Base-by-base conservation (phyloP, 2,113 vertebrate species). In the Alethe diademata region DNA sequence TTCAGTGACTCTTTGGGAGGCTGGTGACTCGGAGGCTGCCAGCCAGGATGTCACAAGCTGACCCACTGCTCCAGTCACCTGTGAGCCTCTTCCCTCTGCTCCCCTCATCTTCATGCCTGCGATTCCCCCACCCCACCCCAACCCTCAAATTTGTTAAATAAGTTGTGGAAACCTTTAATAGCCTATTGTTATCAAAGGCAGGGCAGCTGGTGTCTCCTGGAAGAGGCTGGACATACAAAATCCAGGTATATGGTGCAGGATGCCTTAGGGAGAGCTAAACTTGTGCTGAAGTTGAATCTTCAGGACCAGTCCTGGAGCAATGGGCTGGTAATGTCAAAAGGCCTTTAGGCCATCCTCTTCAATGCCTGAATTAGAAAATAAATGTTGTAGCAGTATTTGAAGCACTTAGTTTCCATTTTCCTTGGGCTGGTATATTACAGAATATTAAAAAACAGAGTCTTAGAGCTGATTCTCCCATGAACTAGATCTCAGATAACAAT, bases 71-170 rank as follows among this genome's bases (percentile, higher is more conserved):
- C 7, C 20, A 16, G 58, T n/a, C 48, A 36, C 42, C 28, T 23
- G 0, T 0, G 14, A 42, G 10, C 31, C 20, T 19, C 87, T 62
- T 62, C 61, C 54, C 40, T 2, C 24, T 61, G 38, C 1, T 31
- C 28, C 20, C 28, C 18, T 40, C 18, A 4, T 13, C 70, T 35
- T 29, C 70, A 60, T 15, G 45, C 28, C 87, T 40, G n/a, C 7
- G 16, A 33, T 19, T 23, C 8, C 3, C 1, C 11, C 33, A 43
- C 12, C 38, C 6, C 22, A 40, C 0, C 4, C 5, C 15, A 23
- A 29, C 42, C 12, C 11, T n/a, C 24, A 8, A 11, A 19, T 26
- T 60, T 40, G 58, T 40, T 56, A 24, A 29, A 22, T 14, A 5
- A 19, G 18, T 69, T n/a, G 26, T 48, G 28, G 33, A 65, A 79